A percentile compares a stretch with the other conserved stretches of the same genome.
These are phyloP conservation scores for Neoascia interrupta DNA, from an alignment of 2,888 invertebrate species.

Conservation along the genomic window DNA sequence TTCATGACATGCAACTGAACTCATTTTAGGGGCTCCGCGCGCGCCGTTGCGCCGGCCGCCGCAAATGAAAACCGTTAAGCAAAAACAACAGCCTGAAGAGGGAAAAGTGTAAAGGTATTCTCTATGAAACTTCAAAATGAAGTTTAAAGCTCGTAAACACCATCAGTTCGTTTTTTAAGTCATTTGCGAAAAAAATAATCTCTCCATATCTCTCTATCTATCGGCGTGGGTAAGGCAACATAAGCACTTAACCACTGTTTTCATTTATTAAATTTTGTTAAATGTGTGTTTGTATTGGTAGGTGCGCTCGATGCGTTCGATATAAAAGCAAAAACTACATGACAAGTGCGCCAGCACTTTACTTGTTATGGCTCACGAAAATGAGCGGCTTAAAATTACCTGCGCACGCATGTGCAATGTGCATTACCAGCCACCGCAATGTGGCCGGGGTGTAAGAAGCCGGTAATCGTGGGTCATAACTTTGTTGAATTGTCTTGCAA, in stretches of 20 bases:
- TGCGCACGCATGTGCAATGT: slow-evolving; percentile 53
- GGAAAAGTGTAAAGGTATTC: slow-evolving; percentile 21
- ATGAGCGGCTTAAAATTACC: slow-evolving; percentile 44
- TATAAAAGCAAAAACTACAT: slow-evolving; percentile 34
- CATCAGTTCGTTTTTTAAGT: slow-evolving; percentile 23
- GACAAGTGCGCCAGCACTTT: slow-evolving; percentile 37
- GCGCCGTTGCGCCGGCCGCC: background rate
- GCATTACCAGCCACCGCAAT: slow-evolving; percentile 46
- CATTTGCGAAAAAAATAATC: slow-evolving; percentile 27
- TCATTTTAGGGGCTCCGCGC: slow-evolving; percentile 13
- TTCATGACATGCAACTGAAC: slow-evolving; percentile 25
- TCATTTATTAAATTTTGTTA: slow-evolving; percentile 33
- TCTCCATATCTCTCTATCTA: slow-evolving; percentile 4
- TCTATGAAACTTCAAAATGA: background rate
- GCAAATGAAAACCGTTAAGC: background rate
- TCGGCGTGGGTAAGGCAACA: background rate
- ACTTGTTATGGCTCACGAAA: slow-evolving; percentile 10
- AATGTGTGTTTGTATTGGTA: background rate
- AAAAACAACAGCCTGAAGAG: background rate
- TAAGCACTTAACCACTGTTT: slow-evolving; percentile 22
- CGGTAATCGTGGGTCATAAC: slow-evolving; percentile 39
- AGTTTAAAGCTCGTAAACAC: slow-evolving; percentile 9
- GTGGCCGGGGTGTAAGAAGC: slow-evolving; percentile 21
- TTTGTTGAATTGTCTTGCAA: slow-evolving; percentile 53
- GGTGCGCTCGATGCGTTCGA: slow-evolving; percentile 33